Evolutionary conservation across 2,888 invertebrate genomes (phyloP).

Genomic region (Caenorhabditis imperialis): DNA sequence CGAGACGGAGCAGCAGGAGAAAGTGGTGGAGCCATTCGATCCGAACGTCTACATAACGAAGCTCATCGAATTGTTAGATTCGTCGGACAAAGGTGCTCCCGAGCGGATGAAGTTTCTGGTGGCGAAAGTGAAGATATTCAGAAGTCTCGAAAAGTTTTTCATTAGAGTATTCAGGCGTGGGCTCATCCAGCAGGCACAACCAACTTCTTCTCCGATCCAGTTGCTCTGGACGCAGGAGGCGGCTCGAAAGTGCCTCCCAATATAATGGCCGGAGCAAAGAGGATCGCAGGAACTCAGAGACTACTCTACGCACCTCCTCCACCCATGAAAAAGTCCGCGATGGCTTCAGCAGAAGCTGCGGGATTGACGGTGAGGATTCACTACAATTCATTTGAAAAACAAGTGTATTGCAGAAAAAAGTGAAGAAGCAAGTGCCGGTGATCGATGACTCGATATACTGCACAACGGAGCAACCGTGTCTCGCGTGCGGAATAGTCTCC

Average conservation of each 20-base stretch:
- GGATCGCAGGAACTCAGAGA: slow-evolving; percentile 52
- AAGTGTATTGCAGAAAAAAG: slow-evolving; percentile 37
- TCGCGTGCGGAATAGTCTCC: slow-evolving; percentile 26
- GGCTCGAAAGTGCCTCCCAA: slow-evolving; percentile 2
- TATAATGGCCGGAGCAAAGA: slow-evolving; percentile 18
- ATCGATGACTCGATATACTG: slow-evolving; percentile 50
- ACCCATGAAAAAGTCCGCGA: slow-evolving; percentile 2
- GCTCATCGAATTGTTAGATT: slow-evolving; percentile 22
- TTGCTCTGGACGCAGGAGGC: slow-evolving; percentile 10
- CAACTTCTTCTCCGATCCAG: slow-evolving; percentile 16
- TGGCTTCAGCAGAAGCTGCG: slow-evolving; percentile 1
- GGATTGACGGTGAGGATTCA: background rate
- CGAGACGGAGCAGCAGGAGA: background rate
- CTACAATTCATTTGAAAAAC: too few relatives aligned
- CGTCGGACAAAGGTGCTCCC: slow-evolving; percentile 15
- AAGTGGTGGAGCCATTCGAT: slow-evolving; percentile 12
- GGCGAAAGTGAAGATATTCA: slow-evolving; percentile 14
- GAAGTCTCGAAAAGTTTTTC: too few relatives aligned
- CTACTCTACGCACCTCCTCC: slow-evolving; percentile 21
- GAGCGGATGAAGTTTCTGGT: slow-evolving; percentile 19
- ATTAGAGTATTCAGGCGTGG: too few relatives aligned
- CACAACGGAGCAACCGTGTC: slow-evolving; percentile 46
- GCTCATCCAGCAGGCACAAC: background rate
- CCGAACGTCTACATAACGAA: slow-evolving; percentile 20
- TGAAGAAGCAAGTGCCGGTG: slow-evolving; percentile 46